Base-by-base conservation (phyloP, 2,797 vertebrate genomes). In the Percopsis omiscomaycus region DNA sequence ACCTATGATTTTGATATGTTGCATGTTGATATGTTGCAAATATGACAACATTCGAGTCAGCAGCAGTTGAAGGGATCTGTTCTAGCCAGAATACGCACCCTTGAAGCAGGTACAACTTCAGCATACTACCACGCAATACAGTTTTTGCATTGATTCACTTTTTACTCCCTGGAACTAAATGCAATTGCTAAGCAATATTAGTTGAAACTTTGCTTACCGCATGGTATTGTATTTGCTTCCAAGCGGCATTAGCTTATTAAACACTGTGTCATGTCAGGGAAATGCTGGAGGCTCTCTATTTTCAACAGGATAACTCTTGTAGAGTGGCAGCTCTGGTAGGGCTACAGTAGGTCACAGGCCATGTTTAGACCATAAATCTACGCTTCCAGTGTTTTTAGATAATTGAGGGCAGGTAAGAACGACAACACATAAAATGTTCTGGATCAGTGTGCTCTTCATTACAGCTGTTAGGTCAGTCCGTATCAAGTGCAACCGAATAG, bases 241-340 rank as follows among this genome's bases (percentile, higher is more conserved):
- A 82, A 71, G 79, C 50, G 79, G 69, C 77, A 85, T 85, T 84
- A 82, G 83, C 55, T 77, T 79, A 83, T 80, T 87, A 74, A 77
- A 55, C 68, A 74, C 22, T 75, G 56, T 51, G 71, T 78, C 76
- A 73, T 42, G 14, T 62, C 49, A 22, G 48, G 2, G 27, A 29
- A 42, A 42, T 49, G 58, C 61, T 61, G 64, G 14, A 61, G 63
- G 49, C 73, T 8, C 48, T 37, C 64, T 49, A 27, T 62, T 69
- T 75, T 59, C 64, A 57, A 42, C 48, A 11, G 65, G 75, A 80
- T 78, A 78, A 75, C 59, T 82, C 71, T 71, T 66, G 49, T 44
- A 55, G 71, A 81, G 45, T 74, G 75, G 79, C 77, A 81, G 66
- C 69, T 75, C 50, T 59, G 72, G 65, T 60, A 81, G 57, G 55